Evolutionary conservation across 2,888 invertebrate genomes (phyloP), one percentile per base, ranked within the genome.

Genomic region (Tachina grossa): DNA sequence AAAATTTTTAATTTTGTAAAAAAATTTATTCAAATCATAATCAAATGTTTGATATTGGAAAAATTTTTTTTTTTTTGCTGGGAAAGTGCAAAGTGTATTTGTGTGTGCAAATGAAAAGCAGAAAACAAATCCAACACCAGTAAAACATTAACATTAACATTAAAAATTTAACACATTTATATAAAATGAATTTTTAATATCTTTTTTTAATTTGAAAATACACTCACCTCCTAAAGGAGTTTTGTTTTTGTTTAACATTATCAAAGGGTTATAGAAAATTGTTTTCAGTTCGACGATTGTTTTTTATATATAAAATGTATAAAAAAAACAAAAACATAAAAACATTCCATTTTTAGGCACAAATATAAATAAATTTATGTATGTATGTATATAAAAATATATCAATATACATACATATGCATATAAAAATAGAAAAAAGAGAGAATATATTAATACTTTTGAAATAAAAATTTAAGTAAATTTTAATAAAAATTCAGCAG

Each of bases 161-260:
- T 49, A 66, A 65, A n/a, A 74, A 31, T 31, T 31, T 31, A 31
- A 80, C 47, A 59, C 1, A 22, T 41, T 0, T 31, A 31, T 31
- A 31, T 31, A 31, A 31, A 59, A 74, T 61, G 57, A 57, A 49
- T 49, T 69, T 59, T 4, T 45, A 41, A 59, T 14, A 61, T 66
- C 47, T 61, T 49, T 22, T 72, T 53, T 55, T 11, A 49, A 51
- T 66, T 69, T 71, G 57, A 71, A 87, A 87, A 87, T 87, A 88
- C 90, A 91, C 91, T 91, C 91, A 91, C 91, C 91, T 91, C 91
- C 91, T 91, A 84, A 68, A 76, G 81, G 80, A 83, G 82, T 87
- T 85, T n/a, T n/a, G n/a, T n/a, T 88, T 72, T 47, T 22, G 22
- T 14, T 14, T 55, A 75, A 85, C 81, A 79, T 76, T 41, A 83